phyloP scores from a whole-genome alignment of 64 coral and sea anemone species.

The Pocillopora verrucosa region DNA sequence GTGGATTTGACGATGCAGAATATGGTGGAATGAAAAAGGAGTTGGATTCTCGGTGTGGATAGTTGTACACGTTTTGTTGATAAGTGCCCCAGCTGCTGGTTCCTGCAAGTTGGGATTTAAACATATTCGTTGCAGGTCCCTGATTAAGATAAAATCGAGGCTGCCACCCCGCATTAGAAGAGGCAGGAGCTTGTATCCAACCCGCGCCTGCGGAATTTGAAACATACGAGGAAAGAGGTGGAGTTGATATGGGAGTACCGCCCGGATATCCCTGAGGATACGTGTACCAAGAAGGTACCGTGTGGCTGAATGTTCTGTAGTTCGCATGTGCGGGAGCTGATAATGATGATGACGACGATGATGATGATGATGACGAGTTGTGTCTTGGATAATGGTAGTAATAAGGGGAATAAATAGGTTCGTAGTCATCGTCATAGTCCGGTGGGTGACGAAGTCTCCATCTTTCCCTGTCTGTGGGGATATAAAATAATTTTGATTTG shows the following conservation, averaged over 20 bases:
- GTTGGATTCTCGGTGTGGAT: background rate
- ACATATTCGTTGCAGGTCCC: background rate
- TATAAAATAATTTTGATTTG: background rate
- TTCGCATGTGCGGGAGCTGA: background rate
- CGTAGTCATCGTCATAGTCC: slow-evolving; percentile 9
- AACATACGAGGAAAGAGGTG: background rate
- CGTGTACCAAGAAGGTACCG: background rate
- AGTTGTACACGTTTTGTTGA: background rate
- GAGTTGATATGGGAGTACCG: background rate
- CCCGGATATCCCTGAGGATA: background rate
- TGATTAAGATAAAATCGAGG: background rate
- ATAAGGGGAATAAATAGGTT: background rate
- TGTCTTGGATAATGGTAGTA: slow-evolving; percentile 17
- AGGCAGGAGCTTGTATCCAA: background rate
- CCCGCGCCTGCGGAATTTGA: background rate
- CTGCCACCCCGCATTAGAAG: slow-evolving; percentile 3
- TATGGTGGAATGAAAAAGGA: slow-evolving; percentile 8
- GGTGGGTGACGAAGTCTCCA: background rate
- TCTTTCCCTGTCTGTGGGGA: background rate
- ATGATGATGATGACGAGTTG: background rate
- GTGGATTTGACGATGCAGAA: background rate
- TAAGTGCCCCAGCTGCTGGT: background rate
- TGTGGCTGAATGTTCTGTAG: background rate
- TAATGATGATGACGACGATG: background rate
- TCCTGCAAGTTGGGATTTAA: background rate